These are phyloP conservation scores for Gymnothorax reevesii DNA, from an alignment of 2,797 vertebrate species.

Conservation along the genomic window DNA sequence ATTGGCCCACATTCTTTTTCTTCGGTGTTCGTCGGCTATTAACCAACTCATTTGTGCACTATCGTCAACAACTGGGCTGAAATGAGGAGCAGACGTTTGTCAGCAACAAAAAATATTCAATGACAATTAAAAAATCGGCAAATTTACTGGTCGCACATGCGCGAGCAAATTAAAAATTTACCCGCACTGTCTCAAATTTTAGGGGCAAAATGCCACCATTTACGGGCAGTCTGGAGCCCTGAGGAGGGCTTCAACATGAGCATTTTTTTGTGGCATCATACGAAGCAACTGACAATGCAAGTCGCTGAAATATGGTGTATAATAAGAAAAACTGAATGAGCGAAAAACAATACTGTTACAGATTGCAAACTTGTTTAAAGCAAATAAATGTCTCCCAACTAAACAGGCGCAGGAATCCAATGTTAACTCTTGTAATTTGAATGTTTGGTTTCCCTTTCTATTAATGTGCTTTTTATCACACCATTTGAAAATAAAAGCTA, in stretches of 20 bases:
- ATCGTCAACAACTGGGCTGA: no score
- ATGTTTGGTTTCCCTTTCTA: constrained; percentile 23
- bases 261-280: neutral
- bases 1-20: no score
- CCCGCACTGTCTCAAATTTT: no score
- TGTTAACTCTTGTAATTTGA: constrained; percentile 23
- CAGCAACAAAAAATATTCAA: no score
- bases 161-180: no score
- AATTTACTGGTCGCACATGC: no score
- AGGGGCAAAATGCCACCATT: no score
- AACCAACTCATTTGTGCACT: no score
- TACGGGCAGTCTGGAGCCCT: no score
- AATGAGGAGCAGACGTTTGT: no score
- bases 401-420: neutral
- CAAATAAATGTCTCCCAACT: neutral
- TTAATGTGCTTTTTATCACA: neutral
- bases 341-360: neutral
- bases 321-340: neutral
- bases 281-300: neutral
- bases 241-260: neutral
- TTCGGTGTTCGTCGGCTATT: no score
- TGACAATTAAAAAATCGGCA: no score
- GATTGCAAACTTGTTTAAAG: neutral
- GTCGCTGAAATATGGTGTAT: neutral
- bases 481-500: neutral